phyloP scores from a whole-genome alignment of 2,888 invertebrate species.

The Oligia strigilis region DNA sequence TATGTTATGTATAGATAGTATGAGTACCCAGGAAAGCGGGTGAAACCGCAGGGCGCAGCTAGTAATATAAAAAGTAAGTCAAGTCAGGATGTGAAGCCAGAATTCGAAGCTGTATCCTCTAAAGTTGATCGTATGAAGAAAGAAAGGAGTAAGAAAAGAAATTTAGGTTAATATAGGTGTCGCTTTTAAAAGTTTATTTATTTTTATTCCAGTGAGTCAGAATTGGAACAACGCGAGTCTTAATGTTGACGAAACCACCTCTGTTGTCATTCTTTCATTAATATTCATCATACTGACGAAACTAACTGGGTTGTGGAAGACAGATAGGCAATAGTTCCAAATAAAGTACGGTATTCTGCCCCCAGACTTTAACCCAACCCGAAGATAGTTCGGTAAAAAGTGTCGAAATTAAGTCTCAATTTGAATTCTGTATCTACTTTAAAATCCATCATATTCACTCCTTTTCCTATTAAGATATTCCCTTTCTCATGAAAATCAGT shows the following conservation, averaged over 20 bases:
- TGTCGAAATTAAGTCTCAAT: no score
- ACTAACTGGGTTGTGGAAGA: not conserved
- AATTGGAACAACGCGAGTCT: not conserved
- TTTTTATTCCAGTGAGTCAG: not conserved
- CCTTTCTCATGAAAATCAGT: conserved; percentile 17
- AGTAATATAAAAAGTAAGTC: not conserved
- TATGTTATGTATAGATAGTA: no score
- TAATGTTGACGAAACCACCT: no score
- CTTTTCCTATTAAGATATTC: not conserved
- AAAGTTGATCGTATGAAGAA: no score
- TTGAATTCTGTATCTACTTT: not conserved
- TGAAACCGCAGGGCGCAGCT: no score
- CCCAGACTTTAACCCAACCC: no score
- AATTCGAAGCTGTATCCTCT: not conserved
- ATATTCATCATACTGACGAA: conserved; percentile 6
- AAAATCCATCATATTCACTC: no score
- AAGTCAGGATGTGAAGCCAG: not conserved
- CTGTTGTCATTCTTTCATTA: not conserved
- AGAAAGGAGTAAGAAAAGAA: not conserved
- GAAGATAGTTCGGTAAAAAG: not conserved
- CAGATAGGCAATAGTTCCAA: not conserved
- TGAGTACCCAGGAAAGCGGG: no score
- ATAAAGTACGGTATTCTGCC: not conserved
- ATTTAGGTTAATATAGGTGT: no score
- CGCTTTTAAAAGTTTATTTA: not conserved